These are phyloP conservation scores for Istiophorus platypterus DNA, from an alignment of 2,113 vertebrate species.

Conservation along the genomic window DNA sequence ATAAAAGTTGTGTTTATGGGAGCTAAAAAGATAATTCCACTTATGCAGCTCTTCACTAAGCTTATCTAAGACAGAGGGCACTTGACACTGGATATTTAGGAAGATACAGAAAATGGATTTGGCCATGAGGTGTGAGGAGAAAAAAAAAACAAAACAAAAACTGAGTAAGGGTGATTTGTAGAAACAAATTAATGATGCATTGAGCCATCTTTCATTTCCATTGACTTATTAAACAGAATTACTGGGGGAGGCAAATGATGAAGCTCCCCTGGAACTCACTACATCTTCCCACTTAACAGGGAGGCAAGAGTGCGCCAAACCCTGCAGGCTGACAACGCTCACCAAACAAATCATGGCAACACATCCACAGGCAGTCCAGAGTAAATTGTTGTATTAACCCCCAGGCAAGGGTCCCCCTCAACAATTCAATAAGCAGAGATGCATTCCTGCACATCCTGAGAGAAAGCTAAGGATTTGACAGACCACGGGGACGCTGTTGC, in stretches of 20 bases:
- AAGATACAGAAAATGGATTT: slow-evolving; percentile 32
- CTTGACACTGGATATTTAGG: slow-evolving; percentile 36
- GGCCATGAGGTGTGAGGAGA: slow-evolving; percentile 8
- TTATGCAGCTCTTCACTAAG: background rate
- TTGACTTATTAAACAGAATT: slow-evolving; percentile 76
- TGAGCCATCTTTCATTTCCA: slow-evolving; percentile 71
- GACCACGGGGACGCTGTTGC: slow-evolving; percentile 42
- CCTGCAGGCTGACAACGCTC: slow-evolving; percentile 78
- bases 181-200: slow-evolving; percentile 67
- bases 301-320: slow-evolving; percentile 67
- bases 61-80: slow-evolving; percentile 2
- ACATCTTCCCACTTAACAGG: slow-evolving; percentile 78
- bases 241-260: slow-evolving; percentile 74
- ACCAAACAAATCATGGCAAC: slow-evolving; percentile 83
- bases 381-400: slow-evolving; percentile 85
- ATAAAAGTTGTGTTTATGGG: background rate
- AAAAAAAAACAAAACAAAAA: slow-evolving; percentile 49
- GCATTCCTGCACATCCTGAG: slow-evolving; percentile 76
- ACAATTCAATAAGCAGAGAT: slow-evolving; percentile 80
- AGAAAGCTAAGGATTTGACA: slow-evolving; percentile 67
- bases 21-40: background rate
- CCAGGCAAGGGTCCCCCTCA: slow-evolving; percentile 77
- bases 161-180: slow-evolving; percentile 53
- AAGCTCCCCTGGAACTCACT: slow-evolving; percentile 76
- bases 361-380: slow-evolving; percentile 82